Base-by-base conservation (phyloP, 2,888 invertebrate species). In the Sarcophaga subvicina region DNA sequence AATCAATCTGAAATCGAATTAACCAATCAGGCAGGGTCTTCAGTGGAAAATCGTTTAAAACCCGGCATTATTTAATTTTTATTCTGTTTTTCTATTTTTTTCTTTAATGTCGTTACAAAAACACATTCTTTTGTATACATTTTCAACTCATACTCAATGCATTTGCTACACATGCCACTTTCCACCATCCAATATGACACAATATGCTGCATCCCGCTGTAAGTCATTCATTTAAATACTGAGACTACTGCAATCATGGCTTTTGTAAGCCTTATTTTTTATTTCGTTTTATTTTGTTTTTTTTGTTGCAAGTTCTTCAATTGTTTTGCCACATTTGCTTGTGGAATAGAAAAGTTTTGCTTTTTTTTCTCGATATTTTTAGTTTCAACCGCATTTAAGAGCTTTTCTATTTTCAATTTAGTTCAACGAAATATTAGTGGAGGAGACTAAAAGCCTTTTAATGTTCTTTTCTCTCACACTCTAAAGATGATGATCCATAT, bases 391-490 rank as follows among this genome's bases (percentile, higher is more conserved):
- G 63, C 70, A 78, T 78, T 45, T 69, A 69, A 60, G 63, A 47
- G 70, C 69, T 78, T 69, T 62, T 66, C 20, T 54, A 5, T 54
- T 14, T 62, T 54, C 69, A 77, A 66, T 47, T 27, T 54, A 14
- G 17, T 54, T 54, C 25, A 37, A 20, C 14, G 37, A 45, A 62
- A 62, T 62, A 45, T 62, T 45, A 25, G 45, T 69, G 59, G 12
- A 2, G 54, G 27, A 37, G n/a, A 66, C 80, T 76, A 80, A 80
- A 84, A 84, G 80, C 84, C 70, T 71, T 80, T 84, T 54, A 76
- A 76, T 76, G 80, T 84, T 84, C 54, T 14, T 10, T 66, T n/a
- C 45, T 10, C 37, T 37, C 37, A 37, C 37, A 2, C 37, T 37
- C 76, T 22, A 20, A 37, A 47, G 71, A 37, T 80, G 60, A 80